Conservation (phyloP, 2,113 vertebrate species). For the Passer montanus region DNA sequence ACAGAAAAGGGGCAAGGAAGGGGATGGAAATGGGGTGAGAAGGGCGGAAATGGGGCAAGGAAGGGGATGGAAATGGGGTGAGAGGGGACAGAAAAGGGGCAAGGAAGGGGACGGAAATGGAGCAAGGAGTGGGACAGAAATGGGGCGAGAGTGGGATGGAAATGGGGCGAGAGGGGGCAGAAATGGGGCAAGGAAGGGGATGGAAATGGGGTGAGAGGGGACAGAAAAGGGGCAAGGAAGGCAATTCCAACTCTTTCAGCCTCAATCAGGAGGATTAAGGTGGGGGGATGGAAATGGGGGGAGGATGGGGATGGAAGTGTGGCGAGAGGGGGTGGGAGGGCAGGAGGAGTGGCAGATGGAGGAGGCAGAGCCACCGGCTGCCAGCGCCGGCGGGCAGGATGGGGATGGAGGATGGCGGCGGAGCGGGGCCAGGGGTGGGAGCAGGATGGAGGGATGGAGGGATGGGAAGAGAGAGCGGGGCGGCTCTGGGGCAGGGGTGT, state of each 20-base stretch:
- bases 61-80: background rate
- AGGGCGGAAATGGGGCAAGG: background rate
- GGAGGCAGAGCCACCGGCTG: background rate
- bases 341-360: background rate
- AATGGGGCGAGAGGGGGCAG: background rate
- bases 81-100: background rate
- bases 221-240: background rate
- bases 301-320: background rate
- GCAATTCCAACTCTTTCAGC: too few relatives aligned
- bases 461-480: slow-evolving; percentile 60
- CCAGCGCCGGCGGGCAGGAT: background rate
- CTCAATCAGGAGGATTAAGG: too few relatives aligned
- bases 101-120: background rate
- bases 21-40: background rate
- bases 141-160: background rate
- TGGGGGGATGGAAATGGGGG: background rate
- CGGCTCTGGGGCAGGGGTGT: slow-evolving; percentile 44
- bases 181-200: accelerated
- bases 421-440: background rate
- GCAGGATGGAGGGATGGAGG: background rate
- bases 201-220: background rate
- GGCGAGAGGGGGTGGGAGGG: background rate
- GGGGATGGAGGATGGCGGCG: background rate
- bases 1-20: background rate
- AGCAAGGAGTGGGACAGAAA: background rate